A percentile compares a stretch with the other conserved stretches of the same genome.
These are phyloP conservation scores for Vandiemenella viatica DNA, from an alignment of 2,888 invertebrate genomes.

Conservation along the genomic window DNA sequence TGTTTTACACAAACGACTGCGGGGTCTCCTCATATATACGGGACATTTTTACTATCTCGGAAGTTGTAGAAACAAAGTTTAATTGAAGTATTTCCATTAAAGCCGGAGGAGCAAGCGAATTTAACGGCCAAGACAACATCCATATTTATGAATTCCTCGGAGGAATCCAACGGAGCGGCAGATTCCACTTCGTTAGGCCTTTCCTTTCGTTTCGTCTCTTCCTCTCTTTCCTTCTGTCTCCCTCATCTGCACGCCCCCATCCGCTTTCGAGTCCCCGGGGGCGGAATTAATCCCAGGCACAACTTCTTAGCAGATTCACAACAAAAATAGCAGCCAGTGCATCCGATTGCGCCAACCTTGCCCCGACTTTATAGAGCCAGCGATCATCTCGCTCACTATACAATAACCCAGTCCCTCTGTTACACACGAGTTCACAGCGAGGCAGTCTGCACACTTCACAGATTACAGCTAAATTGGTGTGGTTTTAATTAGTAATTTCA, in stretches of 20 bases:
- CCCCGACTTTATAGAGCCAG: no score
- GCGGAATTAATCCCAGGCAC: background rate
- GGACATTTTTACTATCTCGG: background rate
- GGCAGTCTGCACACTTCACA: no score
- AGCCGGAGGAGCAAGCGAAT: slow-evolving; percentile 20
- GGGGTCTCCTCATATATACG: no score
- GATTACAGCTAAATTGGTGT: no score
- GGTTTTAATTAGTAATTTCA: no score
- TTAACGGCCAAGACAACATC: slow-evolving; percentile 19
- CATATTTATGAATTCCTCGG: slow-evolving; percentile 27
- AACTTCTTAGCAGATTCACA: slow-evolving; percentile 3
- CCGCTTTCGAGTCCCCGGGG: background rate
- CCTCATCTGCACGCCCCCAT: background rate
- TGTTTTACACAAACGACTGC: no score
- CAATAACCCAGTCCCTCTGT: no score
- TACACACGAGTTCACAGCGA: no score
- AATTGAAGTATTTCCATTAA: slow-evolving; percentile 32
- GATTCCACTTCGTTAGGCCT: slow-evolving; percentile 11
- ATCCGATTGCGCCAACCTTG: no score
- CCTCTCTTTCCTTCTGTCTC: background rate
- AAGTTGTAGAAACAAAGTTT: slow-evolving; percentile 17
- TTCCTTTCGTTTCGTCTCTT: background rate
- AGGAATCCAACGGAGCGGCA: slow-evolving; percentile 12
- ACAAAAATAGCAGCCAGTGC: background rate
- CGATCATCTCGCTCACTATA: no score